Percentiles rank a stretch among this genome's conserved stretches.
Evolutionary conservation across 2,797 vertebrate genomes (phyloP).

Genomic region (Falco concolor): DNA sequence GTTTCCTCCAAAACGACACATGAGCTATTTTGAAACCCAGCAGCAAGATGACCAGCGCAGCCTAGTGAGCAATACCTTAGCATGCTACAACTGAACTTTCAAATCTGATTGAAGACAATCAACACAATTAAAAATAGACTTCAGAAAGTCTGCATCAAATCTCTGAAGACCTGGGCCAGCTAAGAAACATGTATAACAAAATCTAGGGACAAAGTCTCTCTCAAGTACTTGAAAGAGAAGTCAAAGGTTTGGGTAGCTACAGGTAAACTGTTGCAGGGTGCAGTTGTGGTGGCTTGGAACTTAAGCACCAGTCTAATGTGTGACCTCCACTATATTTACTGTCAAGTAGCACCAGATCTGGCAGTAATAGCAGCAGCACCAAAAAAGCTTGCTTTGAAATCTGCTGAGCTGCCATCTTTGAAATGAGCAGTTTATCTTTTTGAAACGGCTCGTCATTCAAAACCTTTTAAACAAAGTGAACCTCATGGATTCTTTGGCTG

Average conservation of each 20-base stretch:
- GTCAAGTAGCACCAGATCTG: not conserved
- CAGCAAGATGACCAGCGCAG: not conserved
- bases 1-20: not conserved
- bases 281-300: not conserved
- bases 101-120: not conserved
- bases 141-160: not conserved
- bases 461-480: not conserved
- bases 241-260: not conserved
- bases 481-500: not conserved
- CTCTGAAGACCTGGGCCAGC: not conserved
- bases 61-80: not conserved
- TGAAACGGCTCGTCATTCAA: slow-evolving; percentile 52
- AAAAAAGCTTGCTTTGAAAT: not conserved
- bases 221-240: not conserved
- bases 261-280: not conserved
- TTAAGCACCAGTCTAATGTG: not conserved
- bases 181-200: not conserved
- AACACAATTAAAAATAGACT: not conserved
- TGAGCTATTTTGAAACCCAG: not conserved
- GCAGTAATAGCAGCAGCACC: not conserved
- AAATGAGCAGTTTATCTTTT: slow-evolving; percentile 24
- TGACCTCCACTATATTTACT: not conserved
- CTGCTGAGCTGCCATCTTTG: not conserved
- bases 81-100: not conserved
- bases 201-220: not conserved